Conservation (phyloP, 1,140 invertebrate genomes). For the Gryon sp. region DNA sequence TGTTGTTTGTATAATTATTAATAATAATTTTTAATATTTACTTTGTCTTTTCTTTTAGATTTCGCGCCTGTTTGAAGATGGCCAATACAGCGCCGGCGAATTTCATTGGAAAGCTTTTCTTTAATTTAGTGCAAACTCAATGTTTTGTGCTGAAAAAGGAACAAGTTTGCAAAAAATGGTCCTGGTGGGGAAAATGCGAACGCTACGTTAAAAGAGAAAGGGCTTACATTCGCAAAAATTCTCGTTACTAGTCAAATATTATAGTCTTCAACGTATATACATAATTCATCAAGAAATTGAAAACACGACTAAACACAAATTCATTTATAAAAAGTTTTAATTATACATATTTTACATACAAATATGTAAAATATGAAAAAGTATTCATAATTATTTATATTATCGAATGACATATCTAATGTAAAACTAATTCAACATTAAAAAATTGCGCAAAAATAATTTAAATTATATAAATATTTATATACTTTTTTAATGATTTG, state of each 20-base stretch:
- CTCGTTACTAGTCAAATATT: constrained; percentile 80
- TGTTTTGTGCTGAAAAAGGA: constrained; percentile 91
- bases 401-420: too few species aligned
- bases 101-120: constrained; percentile 95
- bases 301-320: neutral
- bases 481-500: too few species aligned
- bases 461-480: too few species aligned
- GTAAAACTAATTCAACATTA: too few species aligned
- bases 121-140: constrained; percentile 94
- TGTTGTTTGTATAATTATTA: too few species aligned
- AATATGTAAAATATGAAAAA: too few species aligned
- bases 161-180: constrained; percentile 84
- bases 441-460: too few species aligned
- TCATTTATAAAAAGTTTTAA: neutral
- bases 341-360: too few species aligned
- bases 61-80: constrained; percentile 93
- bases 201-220: constrained; percentile 84
- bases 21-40: too few species aligned
- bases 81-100: constrained; percentile 90
- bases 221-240: constrained; percentile 88
- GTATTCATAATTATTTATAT: too few species aligned
- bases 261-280: neutral
- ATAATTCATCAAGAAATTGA: too few species aligned
- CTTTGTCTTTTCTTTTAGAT: constrained; percentile 81
- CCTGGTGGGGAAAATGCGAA: constrained; percentile 92